Conservation (phyloP, 1,140 invertebrate genomes). For the Globodera ellingtonae region DNA sequence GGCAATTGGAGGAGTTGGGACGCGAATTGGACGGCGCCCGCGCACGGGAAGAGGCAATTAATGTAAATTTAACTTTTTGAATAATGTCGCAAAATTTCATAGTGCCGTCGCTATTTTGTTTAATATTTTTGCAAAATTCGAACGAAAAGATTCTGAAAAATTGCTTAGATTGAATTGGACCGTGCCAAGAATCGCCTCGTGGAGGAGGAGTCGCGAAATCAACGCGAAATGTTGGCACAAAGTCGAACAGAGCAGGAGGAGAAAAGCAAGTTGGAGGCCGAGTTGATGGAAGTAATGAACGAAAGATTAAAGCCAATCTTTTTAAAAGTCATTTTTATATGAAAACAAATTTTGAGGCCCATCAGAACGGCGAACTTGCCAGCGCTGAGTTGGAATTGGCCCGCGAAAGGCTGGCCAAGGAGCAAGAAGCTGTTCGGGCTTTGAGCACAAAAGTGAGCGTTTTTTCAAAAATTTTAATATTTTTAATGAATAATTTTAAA, state of each 20-base stretch:
- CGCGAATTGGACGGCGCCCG: conserved; percentile 24
- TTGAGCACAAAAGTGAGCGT: conserved; percentile 18
- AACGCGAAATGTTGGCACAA: neutral
- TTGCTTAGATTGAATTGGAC: conserved; percentile 3
- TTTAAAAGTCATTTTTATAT: neutral
- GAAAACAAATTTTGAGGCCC: neutral
- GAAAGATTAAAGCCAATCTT: neutral
- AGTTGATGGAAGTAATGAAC: neutral
- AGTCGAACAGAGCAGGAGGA: conserved; percentile 16
- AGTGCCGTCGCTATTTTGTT: neutral
- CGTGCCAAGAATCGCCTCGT: neutral
- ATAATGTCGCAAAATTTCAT: neutral
- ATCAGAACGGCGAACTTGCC: conserved; percentile 27
- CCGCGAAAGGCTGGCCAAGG: conserved; percentile 33
- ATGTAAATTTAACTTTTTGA: neutral
- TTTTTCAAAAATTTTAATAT: neutral
- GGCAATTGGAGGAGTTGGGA: conserved; percentile 17
- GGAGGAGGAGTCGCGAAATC: neutral
- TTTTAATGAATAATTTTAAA: no score
- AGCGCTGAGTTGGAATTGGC: conserved; percentile 34
- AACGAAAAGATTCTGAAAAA: no score
- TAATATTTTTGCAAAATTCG: neutral
- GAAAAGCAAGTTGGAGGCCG: conserved; percentile 29
- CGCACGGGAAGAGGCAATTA: neutral
- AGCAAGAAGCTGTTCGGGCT: conserved; percentile 30